Conservation (phyloP, 2,888 invertebrate genomes). For the Bugulina stolonifera region DNA sequence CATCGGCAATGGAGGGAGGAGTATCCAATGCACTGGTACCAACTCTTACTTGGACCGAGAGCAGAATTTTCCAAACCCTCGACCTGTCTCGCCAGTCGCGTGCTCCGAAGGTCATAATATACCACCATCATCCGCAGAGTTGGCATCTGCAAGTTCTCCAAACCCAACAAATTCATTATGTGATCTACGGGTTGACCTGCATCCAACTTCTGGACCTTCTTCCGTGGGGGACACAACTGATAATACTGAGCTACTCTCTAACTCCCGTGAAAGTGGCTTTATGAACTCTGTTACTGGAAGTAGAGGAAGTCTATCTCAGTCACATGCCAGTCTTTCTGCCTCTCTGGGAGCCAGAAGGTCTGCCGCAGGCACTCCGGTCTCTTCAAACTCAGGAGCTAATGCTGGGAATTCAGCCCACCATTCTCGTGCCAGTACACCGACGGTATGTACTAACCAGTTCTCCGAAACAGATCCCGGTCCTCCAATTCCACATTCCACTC, state of each 20-base stretch:
- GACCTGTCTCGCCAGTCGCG: neutral
- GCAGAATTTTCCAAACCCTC: neutral
- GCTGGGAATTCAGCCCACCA: too few species aligned
- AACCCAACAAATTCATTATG: too few species aligned
- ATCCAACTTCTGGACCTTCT: neutral
- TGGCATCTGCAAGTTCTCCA: neutral
- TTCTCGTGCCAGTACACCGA: neutral
- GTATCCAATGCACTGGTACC: neutral
- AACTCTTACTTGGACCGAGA: neutral
- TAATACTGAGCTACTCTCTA: too few species aligned
- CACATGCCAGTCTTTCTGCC: neutral
- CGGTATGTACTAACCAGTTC: neutral
- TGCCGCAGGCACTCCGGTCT: neutral
- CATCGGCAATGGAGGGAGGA: too few species aligned
- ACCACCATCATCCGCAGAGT: neutral
- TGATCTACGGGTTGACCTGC: neutral
- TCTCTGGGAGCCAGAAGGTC: neutral
- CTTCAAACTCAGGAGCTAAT: neutral
- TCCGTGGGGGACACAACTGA: neutral
- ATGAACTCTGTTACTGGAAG: neutral
- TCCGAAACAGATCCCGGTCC: neutral
- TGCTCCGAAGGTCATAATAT: neutral
- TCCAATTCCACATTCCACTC: neutral
- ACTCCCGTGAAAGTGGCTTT: too few species aligned
- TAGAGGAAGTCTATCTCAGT: too few species aligned